These are phyloP conservation scores for Drosophila imparisetae DNA, from an alignment of 2,888 invertebrate species.

Conservation along the genomic window DNA sequence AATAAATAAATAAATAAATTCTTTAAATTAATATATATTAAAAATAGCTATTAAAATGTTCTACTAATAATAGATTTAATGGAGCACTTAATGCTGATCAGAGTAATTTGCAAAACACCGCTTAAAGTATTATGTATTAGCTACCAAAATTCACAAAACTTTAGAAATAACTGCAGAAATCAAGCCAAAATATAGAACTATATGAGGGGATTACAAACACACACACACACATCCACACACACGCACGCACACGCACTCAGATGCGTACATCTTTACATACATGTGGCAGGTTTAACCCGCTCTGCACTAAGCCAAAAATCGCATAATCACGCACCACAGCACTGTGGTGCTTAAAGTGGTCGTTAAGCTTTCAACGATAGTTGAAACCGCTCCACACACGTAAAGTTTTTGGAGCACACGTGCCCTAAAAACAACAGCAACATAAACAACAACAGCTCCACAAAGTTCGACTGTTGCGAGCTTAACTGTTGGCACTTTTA, in stretches of 20 bases:
- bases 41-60: not conserved
- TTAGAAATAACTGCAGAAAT: not conserved
- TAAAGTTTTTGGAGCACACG: constrained; percentile 51
- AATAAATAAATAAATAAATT: not conserved
- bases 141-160: not conserved
- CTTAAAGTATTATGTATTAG: not conserved
- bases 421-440: constrained; percentile 27
- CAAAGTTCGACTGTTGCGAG: constrained; percentile 54
- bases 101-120: not conserved
- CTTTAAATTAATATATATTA: not conserved
- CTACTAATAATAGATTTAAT: not conserved
- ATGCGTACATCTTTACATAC: not conserved
- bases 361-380: constrained; percentile 65
- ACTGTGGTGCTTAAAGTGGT: constrained; percentile 58
- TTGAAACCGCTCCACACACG: constrained; percentile 36
- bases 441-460: constrained; percentile 20
- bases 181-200: not conserved
- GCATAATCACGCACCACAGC: constrained; percentile 56
- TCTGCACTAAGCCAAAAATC: constrained; percentile 35
- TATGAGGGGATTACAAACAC: constrained; percentile 14
- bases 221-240: no score
- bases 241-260: not conserved
- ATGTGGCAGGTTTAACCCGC: constrained; percentile 13
- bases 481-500: constrained; percentile 63
- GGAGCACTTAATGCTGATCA: not conserved